These are phyloP conservation scores for Folsomia candida DNA, from an alignment of 2,888 invertebrate genomes.

Conservation along the genomic window DNA sequence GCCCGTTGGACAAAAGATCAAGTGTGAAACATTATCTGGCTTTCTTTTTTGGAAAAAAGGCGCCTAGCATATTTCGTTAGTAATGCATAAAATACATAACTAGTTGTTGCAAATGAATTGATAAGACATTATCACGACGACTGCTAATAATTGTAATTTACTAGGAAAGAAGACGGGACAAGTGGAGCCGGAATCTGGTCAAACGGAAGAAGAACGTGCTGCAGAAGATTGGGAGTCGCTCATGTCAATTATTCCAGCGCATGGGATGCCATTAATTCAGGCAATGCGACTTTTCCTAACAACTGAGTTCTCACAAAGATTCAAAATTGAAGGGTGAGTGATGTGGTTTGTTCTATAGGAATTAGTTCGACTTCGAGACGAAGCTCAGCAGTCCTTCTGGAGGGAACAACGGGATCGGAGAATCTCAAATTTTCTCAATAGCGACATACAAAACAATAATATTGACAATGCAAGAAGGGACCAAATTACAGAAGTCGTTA, in stretches of 20 bases:
- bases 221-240: neutral
- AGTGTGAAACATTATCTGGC: constrained; percentile 5
- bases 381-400: neutral
- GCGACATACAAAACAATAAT: neutral
- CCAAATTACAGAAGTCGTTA: constrained; percentile 18
- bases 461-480: neutral
- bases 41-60: constrained; percentile 14
- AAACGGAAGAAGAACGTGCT: neutral
- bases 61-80: constrained; percentile 25
- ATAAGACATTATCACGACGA: no score
- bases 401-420: neutral
- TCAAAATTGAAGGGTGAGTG: no score
- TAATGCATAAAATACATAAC: no score
- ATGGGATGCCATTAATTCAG: neutral
- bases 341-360: neutral
- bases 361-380: neutral
- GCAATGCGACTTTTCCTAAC: neutral
- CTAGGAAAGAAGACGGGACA: neutral
- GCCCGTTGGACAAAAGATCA: constrained; percentile 16
- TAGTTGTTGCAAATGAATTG: no score
- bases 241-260: neutral
- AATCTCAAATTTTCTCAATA: neutral
- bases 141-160: no score
- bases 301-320: no score
- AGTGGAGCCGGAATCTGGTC: constrained; percentile 2